phyloP scores from a whole-genome alignment of 2,888 invertebrate genomes.

The Seira musarum region DNA sequence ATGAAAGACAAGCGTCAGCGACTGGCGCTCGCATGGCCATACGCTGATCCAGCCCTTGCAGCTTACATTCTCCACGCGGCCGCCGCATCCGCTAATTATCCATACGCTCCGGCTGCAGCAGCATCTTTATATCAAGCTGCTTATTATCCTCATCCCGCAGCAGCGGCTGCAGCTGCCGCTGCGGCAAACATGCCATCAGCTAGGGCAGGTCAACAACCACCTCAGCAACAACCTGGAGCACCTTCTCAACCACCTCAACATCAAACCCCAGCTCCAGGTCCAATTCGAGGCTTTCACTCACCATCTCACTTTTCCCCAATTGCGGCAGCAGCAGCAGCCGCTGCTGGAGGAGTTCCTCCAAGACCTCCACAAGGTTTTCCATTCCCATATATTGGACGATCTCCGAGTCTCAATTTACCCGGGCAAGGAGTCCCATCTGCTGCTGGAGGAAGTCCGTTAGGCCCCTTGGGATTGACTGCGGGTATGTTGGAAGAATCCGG shows the following conservation, averaged over 20 bases:
- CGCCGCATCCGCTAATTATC: slow-evolving; percentile 76
- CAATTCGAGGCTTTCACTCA: slow-evolving; percentile 70
- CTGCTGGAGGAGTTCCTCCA: slow-evolving; percentile 45
- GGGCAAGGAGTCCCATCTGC: slow-evolving; percentile 18
- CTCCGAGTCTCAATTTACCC: slow-evolving; percentile 54
- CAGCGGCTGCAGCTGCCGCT: slow-evolving; percentile 73
- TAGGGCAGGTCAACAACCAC: slow-evolving; percentile 68
- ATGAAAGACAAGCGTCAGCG: slow-evolving; percentile 99
- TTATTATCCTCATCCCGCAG: slow-evolving; percentile 69
- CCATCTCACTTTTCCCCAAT: slow-evolving; percentile 65
- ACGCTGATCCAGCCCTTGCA: slow-evolving; percentile 94
- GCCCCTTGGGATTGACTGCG: slow-evolving; percentile 68
- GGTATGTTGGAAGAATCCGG: slow-evolving; percentile 49
- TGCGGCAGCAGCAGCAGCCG: slow-evolving; percentile 56
- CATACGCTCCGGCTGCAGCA: slow-evolving; percentile 72
- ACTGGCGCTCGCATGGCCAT: slow-evolving; percentile 95
- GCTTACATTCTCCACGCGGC: slow-evolving; percentile 94
- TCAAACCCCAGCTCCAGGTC: slow-evolving; percentile 69
- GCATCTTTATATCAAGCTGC: slow-evolving; percentile 69
- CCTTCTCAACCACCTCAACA: slow-evolving; percentile 68
- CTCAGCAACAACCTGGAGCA: slow-evolving; percentile 66
- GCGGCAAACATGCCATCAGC: slow-evolving; percentile 72
- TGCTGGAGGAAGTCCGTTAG: slow-evolving; percentile 62
- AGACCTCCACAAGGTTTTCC: slow-evolving; percentile 62
- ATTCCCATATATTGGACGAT: slow-evolving; percentile 59